These are phyloP conservation scores for Linyphia triangularis DNA, from an alignment of 2,888 invertebrate genomes.

Conservation along the genomic window DNA sequence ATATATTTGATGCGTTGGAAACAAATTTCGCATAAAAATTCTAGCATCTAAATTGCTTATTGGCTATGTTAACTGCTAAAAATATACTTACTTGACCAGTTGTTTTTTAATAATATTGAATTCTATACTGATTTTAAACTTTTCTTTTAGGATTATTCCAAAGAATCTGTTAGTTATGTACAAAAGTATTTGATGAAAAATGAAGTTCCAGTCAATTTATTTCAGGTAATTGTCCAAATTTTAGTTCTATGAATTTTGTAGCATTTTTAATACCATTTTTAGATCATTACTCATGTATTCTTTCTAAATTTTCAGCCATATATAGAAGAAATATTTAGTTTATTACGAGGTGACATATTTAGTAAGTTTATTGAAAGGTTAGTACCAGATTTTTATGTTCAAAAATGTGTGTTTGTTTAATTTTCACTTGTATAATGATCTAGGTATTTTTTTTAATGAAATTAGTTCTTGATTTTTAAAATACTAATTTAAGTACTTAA, in stretches of 20 bases:
- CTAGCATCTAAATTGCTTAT: too few species aligned
- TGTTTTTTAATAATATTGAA: background rate
- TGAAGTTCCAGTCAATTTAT: constrained; percentile 97
- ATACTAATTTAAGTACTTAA: too few species aligned
- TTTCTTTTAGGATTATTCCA: constrained; percentile 92
- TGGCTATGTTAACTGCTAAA: background rate
- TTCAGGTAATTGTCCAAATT: constrained; percentile 87
- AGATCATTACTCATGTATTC: background rate
- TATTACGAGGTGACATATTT: constrained; percentile 97
- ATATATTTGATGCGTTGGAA: too few species aligned
- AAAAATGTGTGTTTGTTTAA: background rate
- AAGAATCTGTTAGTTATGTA: constrained; percentile 97
- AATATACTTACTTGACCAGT: background rate
- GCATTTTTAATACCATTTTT: too few species aligned
- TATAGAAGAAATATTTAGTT: constrained; percentile 99
- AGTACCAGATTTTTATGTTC: background rate
- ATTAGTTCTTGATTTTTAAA: too few species aligned
- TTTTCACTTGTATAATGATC: too few species aligned
- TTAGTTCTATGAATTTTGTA: too few species aligned
- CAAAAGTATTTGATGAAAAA: constrained; percentile 98
- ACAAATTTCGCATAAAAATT: too few species aligned
- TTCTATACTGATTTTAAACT: background rate
- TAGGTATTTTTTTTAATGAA: background rate
- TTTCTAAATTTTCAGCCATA: constrained; percentile 90
- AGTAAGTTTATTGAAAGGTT: constrained; percentile 98